phyloP scores from a whole-genome alignment of 2,113 vertebrate species.

The Paraplagusia blochii region DNA sequence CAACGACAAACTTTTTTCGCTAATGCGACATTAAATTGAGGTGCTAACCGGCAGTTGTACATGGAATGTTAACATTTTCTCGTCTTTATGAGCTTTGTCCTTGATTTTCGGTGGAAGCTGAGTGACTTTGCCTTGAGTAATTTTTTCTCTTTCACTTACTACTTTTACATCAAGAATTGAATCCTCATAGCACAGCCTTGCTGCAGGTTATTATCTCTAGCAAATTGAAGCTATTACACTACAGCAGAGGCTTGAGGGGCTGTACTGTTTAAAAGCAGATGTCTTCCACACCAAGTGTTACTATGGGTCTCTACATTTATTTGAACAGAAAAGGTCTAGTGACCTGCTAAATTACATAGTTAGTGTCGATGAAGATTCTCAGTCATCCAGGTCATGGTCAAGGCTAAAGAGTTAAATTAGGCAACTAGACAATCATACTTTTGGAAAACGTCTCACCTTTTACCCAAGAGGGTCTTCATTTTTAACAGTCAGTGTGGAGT shows the following conservation, averaged over 20 bases:
- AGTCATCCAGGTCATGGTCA: too few relatives aligned
- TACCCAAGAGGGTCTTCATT: too few relatives aligned
- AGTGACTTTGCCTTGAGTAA: slow-evolving; percentile 54
- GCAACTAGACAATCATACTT: too few relatives aligned
- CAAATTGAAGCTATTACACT: slow-evolving; percentile 33
- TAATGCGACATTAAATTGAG: slow-evolving; percentile 15
- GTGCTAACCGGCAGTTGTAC: slow-evolving; percentile 4
- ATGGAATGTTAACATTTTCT: slow-evolving; percentile 10
- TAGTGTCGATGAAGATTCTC: neutral
- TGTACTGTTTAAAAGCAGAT: neutral
- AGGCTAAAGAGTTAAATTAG: too few relatives aligned
- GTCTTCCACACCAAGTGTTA: slow-evolving; percentile 1
- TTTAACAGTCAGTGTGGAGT: too few relatives aligned
- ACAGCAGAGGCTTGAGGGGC: slow-evolving; percentile 5
- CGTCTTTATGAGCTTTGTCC: neutral
- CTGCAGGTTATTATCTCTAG: slow-evolving; percentile 29
- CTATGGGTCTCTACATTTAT: neutral
- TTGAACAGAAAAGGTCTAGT: too few relatives aligned
- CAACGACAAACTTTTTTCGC: neutral
- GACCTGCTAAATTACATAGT: too few relatives aligned
- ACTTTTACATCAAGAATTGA: slow-evolving; percentile 38
- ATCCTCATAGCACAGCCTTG: slow-evolving; percentile 36
- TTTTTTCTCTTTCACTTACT: slow-evolving; percentile 40
- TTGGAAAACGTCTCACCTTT: too few relatives aligned
- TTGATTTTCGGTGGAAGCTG: slow-evolving; percentile 14